phyloP scores from a whole-genome alignment of 2,113 vertebrate genomes.

The Accipiter virgatus region DNA sequence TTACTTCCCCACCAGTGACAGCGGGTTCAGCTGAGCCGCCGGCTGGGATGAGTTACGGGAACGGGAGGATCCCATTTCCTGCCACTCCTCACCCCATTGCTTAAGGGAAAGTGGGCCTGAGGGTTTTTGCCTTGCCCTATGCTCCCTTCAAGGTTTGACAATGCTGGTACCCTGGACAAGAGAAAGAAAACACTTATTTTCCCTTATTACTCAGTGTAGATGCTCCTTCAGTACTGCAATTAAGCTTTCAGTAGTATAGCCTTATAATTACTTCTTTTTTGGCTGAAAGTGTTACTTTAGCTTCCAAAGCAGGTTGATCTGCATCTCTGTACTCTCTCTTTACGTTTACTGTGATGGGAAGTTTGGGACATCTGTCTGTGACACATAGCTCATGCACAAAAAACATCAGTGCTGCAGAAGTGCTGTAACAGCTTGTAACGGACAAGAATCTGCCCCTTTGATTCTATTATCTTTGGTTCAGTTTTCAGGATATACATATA shows the following conservation, averaged over 20 bases:
- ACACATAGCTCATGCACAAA: neutral
- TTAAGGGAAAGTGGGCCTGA: neutral
- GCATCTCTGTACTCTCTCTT: neutral
- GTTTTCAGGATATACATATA: neutral
- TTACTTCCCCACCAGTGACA: constrained; percentile 14
- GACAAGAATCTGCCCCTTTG: neutral
- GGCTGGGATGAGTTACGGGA: neutral
- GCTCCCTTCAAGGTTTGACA: neutral
- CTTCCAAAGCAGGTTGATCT: neutral
- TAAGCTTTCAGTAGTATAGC: neutral
- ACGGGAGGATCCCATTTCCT: neutral
- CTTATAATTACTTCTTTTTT: neutral
- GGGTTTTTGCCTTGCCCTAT: neutral
- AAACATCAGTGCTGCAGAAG: neutral
- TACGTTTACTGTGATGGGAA: neutral
- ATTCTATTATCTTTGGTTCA: neutral
- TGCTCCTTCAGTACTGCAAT: neutral
- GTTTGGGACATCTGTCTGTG: neutral
- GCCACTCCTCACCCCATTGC: neutral
- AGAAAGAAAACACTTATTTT: neutral
- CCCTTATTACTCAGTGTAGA: neutral
- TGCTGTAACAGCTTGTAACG: neutral
- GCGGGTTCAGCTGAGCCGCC: neutral
- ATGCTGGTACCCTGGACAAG: neutral
- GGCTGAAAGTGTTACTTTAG: neutral